Evolutionary conservation across 2,888 invertebrate genomes (phyloP).

Genomic region (Malacosoma neustria): DNA sequence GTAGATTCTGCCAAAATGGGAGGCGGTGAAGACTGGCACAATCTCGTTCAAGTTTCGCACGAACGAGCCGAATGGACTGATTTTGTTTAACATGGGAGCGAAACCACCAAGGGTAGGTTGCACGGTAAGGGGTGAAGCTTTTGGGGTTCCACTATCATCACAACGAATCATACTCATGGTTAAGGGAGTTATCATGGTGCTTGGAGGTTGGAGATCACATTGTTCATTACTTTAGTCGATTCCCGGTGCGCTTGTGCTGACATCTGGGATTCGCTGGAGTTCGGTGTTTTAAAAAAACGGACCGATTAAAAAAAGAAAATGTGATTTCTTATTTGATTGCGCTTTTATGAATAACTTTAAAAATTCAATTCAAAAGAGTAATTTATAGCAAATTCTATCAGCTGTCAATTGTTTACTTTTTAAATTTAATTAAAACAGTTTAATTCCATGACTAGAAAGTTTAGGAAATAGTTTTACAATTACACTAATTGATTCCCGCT

Average conservation of each 20-base stretch:
- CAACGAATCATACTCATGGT: background rate
- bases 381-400: too few relatives aligned
- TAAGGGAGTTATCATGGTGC: background rate
- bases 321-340: background rate
- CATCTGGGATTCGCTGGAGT: too few relatives aligned
- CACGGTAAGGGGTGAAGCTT: conserved; percentile 76
- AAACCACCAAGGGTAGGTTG: conserved; percentile 84
- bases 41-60: conserved; percentile 97
- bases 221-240: too few relatives aligned
- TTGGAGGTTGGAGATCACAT: background rate
- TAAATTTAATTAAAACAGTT: too few relatives aligned
- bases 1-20: conserved; percentile 93
- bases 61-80: conserved; percentile 94
- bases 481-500: too few relatives aligned
- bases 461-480: too few relatives aligned
- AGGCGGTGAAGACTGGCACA: conserved; percentile 90
- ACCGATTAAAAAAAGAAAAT: too few relatives aligned
- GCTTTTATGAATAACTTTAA: background rate
- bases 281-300: too few relatives aligned
- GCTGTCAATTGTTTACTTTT: too few relatives aligned
- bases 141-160: conserved; percentile 55
- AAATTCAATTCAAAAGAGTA: too few relatives aligned
- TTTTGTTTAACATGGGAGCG: conserved; percentile 92
- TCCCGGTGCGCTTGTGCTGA: too few relatives aligned
- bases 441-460: too few relatives aligned